phyloP scores from a whole-genome alignment of 2,797 vertebrate genomes.

The Hippoglossus hippoglossus region DNA sequence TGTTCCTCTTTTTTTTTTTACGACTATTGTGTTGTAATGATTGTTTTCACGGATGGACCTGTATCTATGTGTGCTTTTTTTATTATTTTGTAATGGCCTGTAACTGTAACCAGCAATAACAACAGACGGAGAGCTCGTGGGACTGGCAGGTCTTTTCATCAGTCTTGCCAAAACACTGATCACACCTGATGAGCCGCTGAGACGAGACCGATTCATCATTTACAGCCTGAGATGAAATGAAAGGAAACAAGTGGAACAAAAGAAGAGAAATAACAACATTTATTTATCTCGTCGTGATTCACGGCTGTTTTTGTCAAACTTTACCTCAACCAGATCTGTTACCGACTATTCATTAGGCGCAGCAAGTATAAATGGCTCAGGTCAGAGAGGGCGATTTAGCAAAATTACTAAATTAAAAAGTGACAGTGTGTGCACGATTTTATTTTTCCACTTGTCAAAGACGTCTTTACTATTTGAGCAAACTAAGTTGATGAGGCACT shows the following conservation, averaged over 20 bases:
- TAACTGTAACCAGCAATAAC: constrained; percentile 39
- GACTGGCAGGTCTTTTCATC: constrained; percentile 56
- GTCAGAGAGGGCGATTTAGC: neutral
- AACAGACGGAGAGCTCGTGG: constrained; percentile 41
- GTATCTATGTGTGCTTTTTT: constrained; percentile 7
- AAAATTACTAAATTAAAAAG: neutral
- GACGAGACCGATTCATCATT: constrained; percentile 50
- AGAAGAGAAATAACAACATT: neutral
- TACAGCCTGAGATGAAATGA: constrained; percentile 34
- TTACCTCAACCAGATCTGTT: constrained; percentile 8
- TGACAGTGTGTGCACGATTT: neutral
- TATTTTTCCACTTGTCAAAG: neutral
- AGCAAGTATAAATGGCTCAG: neutral
- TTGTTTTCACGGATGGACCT: constrained; percentile 13
- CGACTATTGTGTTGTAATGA: constrained; percentile 11
- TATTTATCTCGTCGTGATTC: constrained; percentile 20
- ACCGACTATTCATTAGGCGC: neutral
- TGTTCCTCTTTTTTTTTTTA: neutral
- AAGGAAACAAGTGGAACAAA: constrained; percentile 36
- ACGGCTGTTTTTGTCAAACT: constrained; percentile 21
- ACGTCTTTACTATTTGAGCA: neutral
- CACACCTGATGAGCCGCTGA: constrained; percentile 50
- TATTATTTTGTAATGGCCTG: constrained; percentile 4
- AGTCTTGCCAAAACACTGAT: constrained; percentile 57
- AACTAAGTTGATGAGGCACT: neutral